These are phyloP conservation scores for Drosophila nasuta DNA, from an alignment of 1,140 invertebrate genomes.

Conservation along the genomic window DNA sequence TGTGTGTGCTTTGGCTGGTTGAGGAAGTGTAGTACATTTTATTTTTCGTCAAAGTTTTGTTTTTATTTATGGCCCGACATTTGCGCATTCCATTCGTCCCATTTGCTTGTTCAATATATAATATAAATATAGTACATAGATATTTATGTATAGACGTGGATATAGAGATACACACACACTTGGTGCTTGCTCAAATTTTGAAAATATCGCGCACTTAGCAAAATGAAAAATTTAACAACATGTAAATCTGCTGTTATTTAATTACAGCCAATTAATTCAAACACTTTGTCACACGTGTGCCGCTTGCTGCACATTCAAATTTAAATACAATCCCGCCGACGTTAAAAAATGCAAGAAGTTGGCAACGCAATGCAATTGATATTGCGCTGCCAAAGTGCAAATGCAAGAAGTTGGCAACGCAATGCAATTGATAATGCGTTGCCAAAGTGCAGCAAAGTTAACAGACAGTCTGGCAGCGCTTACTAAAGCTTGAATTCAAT, in stretches of 20 bases:
- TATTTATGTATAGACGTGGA: constrained; percentile 5
- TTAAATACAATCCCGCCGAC: constrained; percentile 7
- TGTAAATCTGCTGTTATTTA: constrained; percentile 74
- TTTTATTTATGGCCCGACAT: constrained; percentile 79
- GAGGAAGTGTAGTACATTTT: constrained; percentile 47
- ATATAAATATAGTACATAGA: neutral
- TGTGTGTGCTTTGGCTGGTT: constrained; percentile 17
- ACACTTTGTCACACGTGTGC: constrained; percentile 12
- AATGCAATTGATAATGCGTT: too few relatives aligned
- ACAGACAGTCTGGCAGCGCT: neutral
- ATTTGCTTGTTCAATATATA: constrained; percentile 22
- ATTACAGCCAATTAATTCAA: constrained; percentile 69
- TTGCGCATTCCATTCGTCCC: constrained; percentile 68
- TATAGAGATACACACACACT: constrained; percentile 1
- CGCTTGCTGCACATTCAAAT: neutral
- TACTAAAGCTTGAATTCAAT: neutral
- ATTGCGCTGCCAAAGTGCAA: neutral
- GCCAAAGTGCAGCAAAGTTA: too few relatives aligned
- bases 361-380: constrained; percentile 1
- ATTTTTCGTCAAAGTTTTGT: constrained; percentile 41
- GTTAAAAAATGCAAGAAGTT: neutral
- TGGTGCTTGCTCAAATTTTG: constrained; percentile 28
- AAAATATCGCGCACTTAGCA: constrained; percentile 57
- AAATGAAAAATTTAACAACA: constrained; percentile 73
- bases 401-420: too few relatives aligned